These are phyloP conservation scores for Nannobrachium achirus DNA, from an alignment of 2,113 vertebrate species.

Conservation along the genomic window DNA sequence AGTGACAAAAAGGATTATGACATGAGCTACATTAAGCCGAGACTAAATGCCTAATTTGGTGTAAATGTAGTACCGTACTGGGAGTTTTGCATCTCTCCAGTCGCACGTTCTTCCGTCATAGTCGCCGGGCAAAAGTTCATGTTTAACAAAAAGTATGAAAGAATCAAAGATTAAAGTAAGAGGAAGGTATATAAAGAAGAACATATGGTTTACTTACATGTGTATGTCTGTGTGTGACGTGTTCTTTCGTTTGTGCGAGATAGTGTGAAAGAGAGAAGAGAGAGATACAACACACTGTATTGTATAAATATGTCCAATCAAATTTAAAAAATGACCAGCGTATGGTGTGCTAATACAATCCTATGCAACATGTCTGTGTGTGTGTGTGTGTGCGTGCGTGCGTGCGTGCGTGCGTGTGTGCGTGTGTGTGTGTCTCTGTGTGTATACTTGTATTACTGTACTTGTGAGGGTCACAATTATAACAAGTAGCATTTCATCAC, in stretches of 20 bases:
- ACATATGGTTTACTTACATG: background rate
- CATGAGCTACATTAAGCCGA: background rate
- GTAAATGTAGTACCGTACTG: background rate
- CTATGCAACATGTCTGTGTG: slow-evolving; percentile 14
- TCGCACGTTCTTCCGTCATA: background rate
- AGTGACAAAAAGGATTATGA: background rate
- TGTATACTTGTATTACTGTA: too few relatives aligned
- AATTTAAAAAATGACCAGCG: slow-evolving; percentile 22
- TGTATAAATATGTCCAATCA: slow-evolving; percentile 35
- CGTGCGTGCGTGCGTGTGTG: slow-evolving; percentile 10
- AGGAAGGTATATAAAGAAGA: background rate
- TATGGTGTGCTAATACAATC: slow-evolving; percentile 15
- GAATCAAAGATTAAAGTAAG: background rate
- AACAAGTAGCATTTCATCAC: too few relatives aligned
- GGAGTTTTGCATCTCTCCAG: slow-evolving; percentile 2
- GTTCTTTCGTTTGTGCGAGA: background rate
- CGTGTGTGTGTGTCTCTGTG: background rate
- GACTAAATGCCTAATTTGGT: background rate
- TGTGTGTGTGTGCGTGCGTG: background rate
- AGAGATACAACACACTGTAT: slow-evolving; percentile 27
- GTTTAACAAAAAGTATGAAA: background rate
- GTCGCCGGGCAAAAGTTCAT: background rate
- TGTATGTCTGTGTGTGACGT: background rate
- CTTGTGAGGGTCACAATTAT: too few relatives aligned
- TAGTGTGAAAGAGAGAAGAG: background rate